A percentile compares a stretch with the other conserved stretches of the same genome.
Evolutionary conservation across 2,797 vertebrate genomes (phyloP).

Genomic region (Lycodopsis pacificus): DNA sequence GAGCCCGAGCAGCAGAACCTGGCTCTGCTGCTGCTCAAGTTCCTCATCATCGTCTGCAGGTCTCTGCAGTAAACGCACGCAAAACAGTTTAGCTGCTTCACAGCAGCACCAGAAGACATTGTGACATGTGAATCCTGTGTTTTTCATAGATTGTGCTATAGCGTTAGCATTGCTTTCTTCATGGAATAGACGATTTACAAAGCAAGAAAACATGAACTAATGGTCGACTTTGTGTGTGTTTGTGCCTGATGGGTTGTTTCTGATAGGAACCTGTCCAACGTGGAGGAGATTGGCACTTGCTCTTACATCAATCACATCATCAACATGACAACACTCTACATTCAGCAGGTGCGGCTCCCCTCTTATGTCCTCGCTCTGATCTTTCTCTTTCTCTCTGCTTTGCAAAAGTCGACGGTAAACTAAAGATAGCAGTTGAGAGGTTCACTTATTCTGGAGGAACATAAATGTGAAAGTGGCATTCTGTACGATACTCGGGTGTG

Average conservation of each 20-base stretch:
- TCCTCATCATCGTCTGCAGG: constrained; percentile 98
- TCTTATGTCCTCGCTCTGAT: background rate
- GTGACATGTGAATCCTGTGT: background rate
- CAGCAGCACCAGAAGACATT: background rate
- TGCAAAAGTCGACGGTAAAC: background rate
- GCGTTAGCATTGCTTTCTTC: background rate
- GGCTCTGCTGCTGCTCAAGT: constrained; percentile 93
- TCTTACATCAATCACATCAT: constrained; percentile 98
- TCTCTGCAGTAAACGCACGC: constrained; percentile 50
- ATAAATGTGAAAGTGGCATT: background rate
- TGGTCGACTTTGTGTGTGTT: constrained; percentile 1
- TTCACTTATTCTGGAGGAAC: background rate
- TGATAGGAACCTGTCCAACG: constrained; percentile 94
- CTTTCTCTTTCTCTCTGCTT: background rate
- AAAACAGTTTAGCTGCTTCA: background rate
- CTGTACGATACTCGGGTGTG: background rate
- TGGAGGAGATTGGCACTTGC: constrained; percentile 97
- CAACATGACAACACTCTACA: constrained; percentile 97
- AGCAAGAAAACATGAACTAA: background rate
- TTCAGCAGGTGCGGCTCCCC: constrained; percentile 90
- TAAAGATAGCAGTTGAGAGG: background rate
- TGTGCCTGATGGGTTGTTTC: constrained; percentile 35
- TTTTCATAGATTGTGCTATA: background rate
- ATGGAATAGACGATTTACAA: background rate
- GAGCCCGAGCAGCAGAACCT: constrained; percentile 94